Conservation (phyloP, 1,140 invertebrate genomes). For the Capitella teleta region DNA sequence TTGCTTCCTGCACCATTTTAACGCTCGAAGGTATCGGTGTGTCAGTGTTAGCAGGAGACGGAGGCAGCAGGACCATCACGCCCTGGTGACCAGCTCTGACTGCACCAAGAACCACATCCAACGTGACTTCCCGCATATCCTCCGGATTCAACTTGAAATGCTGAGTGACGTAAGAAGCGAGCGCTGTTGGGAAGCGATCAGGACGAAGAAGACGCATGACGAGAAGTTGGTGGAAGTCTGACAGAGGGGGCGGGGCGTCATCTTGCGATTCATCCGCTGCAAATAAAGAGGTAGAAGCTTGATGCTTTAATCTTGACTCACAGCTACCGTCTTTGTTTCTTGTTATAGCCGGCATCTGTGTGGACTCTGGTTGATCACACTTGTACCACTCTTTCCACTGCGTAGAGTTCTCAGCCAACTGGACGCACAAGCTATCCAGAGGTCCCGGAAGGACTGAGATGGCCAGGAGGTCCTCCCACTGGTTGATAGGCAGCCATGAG, state of each 20-base stretch:
- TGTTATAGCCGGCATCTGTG: no score
- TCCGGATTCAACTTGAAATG: constrained; percentile 26
- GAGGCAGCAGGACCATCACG: constrained; percentile 29
- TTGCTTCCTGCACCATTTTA: no score
- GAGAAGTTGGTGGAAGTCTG: constrained; percentile 35
- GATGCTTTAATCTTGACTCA: no score
- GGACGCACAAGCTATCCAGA: constrained; percentile 36
- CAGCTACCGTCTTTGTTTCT: no score
- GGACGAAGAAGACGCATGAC: constrained; percentile 36
- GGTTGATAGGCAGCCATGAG: constrained; percentile 30
- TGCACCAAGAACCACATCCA: constrained; percentile 22
- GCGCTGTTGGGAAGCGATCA: constrained; percentile 29
- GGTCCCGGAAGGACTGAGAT: constrained; percentile 38
- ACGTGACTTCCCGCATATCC: constrained; percentile 19
- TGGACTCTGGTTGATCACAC: constrained; percentile 27
- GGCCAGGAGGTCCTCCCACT: constrained; percentile 40
- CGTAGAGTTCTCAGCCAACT: constrained; percentile 26
- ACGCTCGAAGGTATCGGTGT: no score
- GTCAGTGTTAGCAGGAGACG: constrained; percentile 13
- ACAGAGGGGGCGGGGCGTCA: not conserved
- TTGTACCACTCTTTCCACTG: constrained; percentile 33
- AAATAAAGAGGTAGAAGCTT: no score
- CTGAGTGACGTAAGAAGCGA: constrained; percentile 26
- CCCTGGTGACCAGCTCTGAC: constrained; percentile 12
- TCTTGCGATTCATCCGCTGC: not conserved